phyloP scores from a whole-genome alignment of 2,797 vertebrate genomes.

The Anomalospiza imberbis region DNA sequence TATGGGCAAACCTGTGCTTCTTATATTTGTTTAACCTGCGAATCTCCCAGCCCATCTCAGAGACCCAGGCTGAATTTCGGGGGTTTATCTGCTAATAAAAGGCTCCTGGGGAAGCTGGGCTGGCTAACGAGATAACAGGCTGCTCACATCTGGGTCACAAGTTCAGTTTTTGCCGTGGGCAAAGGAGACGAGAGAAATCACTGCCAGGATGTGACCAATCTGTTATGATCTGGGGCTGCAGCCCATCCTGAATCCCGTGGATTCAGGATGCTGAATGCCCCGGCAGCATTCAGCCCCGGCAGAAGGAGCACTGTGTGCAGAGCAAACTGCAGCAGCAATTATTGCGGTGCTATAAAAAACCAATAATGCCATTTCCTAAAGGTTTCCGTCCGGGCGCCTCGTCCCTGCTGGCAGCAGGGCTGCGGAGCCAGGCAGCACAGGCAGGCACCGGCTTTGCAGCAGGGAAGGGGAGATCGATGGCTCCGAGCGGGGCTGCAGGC shows the following conservation, averaged over 20 bases:
- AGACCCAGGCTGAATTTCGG: background rate
- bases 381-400: background rate
- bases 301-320: accelerated
- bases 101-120: background rate
- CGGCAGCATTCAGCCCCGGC: too few relatives aligned
- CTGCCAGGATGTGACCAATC: background rate
- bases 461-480: background rate
- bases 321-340: background rate
- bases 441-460: background rate
- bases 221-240: background rate
- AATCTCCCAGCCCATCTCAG: background rate
- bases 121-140: slow-evolving; percentile 5
- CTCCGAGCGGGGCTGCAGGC: background rate
- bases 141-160: slow-evolving; percentile 51
- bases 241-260: background rate
- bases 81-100: background rate
- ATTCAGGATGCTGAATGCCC: background rate
- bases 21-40: background rate
- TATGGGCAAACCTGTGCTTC: background rate
- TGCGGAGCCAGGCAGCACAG: background rate
- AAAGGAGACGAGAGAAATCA: background rate
- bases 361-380: background rate
- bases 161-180: slow-evolving; percentile 26
- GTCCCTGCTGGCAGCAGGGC: background rate
- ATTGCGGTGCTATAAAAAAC: background rate